A percentile compares a stretch with the other conserved stretches of the same genome.
These are phyloP conservation scores for Myanophis thanlyinensis DNA, from an alignment of 2,113 vertebrate species.

Conservation along the genomic window DNA sequence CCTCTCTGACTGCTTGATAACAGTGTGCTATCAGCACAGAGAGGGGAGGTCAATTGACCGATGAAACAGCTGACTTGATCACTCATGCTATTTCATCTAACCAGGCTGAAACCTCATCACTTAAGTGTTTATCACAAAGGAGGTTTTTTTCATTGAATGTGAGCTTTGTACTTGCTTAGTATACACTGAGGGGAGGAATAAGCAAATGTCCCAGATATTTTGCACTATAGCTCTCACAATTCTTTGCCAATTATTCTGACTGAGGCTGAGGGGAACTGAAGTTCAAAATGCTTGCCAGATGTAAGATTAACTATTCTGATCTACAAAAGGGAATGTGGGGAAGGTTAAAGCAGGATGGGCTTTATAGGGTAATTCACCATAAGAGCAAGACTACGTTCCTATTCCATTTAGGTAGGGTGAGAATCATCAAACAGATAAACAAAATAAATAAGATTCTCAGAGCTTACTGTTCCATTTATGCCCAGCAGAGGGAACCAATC, in stretches of 20 bases:
- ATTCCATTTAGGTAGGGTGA: background rate
- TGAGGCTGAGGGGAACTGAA: background rate
- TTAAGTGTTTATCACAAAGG: background rate
- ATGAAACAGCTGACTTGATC: background rate
- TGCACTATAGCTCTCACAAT: background rate
- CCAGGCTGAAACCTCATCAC: background rate
- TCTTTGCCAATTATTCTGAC: background rate
- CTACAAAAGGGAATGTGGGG: background rate
- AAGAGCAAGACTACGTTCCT: background rate
- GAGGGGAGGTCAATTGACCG: background rate
- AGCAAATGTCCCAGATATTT: background rate
- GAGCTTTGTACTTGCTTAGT: background rate
- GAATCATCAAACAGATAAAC: background rate
- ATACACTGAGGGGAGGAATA: background rate
- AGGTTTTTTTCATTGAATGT: background rate
- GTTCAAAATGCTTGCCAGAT: background rate
- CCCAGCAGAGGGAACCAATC: constrained; percentile 4
- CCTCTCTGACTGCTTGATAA: background rate
- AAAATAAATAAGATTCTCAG: background rate
- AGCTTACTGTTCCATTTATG: background rate
- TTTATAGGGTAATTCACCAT: background rate
- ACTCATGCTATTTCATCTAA: background rate
- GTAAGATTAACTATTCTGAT: background rate
- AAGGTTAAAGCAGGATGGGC: background rate
- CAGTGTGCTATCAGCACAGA: background rate